phyloP scores from a whole-genome alignment of 2,888 invertebrate genomes.

The Julus scanicus region DNA sequence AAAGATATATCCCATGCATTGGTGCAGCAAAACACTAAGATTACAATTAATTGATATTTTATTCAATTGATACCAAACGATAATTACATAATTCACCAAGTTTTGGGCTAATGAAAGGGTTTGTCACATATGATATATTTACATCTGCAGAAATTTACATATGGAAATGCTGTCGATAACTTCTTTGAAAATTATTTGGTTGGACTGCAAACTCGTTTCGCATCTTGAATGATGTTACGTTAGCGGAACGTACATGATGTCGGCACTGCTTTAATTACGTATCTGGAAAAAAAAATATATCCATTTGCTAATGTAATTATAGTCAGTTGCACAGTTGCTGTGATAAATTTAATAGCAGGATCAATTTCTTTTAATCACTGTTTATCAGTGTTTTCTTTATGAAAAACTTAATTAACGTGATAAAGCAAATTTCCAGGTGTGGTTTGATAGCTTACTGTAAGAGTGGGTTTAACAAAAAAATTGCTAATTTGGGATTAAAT shows the following conservation, averaged over 20 bases:
- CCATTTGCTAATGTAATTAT: neutral
- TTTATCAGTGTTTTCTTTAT: neutral
- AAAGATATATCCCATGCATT: no score
- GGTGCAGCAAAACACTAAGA: no score
- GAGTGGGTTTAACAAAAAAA: neutral
- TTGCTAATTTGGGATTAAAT: neutral
- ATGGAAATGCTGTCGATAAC: neutral
- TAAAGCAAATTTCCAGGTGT: no score
- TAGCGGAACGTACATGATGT: slow-evolving; percentile 46
- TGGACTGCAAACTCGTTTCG: neutral
- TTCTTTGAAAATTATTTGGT: neutral
- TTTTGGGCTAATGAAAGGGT: neutral
- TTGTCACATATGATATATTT: neutral
- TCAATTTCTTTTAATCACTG: neutral
- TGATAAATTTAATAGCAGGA: neutral
- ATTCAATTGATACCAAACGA: slow-evolving; percentile 41
- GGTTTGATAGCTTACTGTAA: neutral
- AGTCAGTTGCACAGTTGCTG: neutral
- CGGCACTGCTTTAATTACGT: slow-evolving; percentile 51
- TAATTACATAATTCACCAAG: neutral
- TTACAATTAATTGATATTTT: neutral
- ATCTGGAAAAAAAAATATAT: slow-evolving; percentile 38
- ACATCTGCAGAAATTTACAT: neutral
- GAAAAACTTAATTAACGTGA: neutral
- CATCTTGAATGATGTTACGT: neutral